These are phyloP conservation scores for Tetheella fluctuosa DNA, from an alignment of 2,888 invertebrate genomes.

Conservation along the genomic window DNA sequence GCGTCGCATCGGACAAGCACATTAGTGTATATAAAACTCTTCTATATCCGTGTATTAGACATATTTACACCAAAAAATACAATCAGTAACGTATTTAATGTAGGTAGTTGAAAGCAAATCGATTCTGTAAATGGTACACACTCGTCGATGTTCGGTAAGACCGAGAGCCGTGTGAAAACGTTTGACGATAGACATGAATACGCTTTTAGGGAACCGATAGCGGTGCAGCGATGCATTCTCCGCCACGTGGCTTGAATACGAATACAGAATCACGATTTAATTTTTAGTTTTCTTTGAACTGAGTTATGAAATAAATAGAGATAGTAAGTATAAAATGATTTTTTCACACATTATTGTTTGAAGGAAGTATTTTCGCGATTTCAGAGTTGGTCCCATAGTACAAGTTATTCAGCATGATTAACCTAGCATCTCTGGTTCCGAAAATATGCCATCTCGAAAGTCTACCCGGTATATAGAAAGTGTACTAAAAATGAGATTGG, in stretches of 20 bases:
- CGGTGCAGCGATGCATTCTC: conserved; percentile 36
- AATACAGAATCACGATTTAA: conserved; percentile 39
- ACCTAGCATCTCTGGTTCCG: too few species aligned
- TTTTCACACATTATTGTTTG: too few species aligned
- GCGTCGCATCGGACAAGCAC: background rate
- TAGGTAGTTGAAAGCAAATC: background rate
- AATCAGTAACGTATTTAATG: background rate
- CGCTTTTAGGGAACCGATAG: conserved; percentile 62
- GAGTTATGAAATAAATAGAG: conserved; percentile 12
- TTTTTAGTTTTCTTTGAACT: conserved; percentile 39
- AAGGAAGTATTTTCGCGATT: too few species aligned
- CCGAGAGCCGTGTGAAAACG: conserved; percentile 47
- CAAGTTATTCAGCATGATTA: too few species aligned
- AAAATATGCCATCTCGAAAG: too few species aligned
- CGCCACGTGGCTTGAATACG: conserved; percentile 35
- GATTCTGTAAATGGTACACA: background rate
- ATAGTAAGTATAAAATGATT: background rate
- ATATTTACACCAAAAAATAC: too few species aligned
- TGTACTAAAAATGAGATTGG: too few species aligned
- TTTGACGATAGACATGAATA: conserved; percentile 66
- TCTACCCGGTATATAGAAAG: too few species aligned
- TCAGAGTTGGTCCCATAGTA: too few species aligned
- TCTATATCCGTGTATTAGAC: background rate
- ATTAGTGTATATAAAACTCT: background rate
- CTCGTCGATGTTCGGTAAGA: background rate